A percentile compares a stretch with the other conserved stretches of the same genome.
phyloP scores from a whole-genome alignment of 2,113 vertebrate genomes.

The Cyprinodon brontotheroides region DNA sequence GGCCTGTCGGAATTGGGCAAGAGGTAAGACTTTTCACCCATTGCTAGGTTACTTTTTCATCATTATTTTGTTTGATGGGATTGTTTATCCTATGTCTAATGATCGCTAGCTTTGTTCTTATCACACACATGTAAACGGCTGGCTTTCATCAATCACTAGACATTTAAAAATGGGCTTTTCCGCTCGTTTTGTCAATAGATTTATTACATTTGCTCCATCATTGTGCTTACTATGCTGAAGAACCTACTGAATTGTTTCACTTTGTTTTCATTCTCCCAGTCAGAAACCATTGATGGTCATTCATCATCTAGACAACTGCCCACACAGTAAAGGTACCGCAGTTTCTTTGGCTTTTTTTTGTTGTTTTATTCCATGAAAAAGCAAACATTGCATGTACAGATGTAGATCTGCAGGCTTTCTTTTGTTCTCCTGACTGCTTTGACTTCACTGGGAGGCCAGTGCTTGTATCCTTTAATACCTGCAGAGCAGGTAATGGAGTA shows the following conservation, averaged over 20 bases:
- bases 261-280: slow-evolving; percentile 67
- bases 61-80: background rate
- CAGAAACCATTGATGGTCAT: slow-evolving; percentile 90
- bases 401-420: background rate
- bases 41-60: background rate
- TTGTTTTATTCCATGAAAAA: background rate
- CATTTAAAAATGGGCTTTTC: background rate
- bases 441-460: slow-evolving; percentile 13
- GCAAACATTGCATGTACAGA: background rate
- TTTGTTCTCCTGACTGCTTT: background rate
- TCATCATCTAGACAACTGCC: slow-evolving; percentile 86
- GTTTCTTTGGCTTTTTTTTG: background rate
- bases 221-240: slow-evolving; percentile 35
- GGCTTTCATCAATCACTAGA: background rate
- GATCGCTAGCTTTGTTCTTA: background rate
- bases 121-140: background rate
- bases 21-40: slow-evolving; percentile 71
- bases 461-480: slow-evolving; percentile 32
- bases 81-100: background rate
- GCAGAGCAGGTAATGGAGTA: slow-evolving; percentile 15
- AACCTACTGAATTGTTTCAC: slow-evolving; percentile 38
- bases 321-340: slow-evolving; percentile 84
- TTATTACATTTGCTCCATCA: slow-evolving; percentile 22
- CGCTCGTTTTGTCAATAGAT: background rate
- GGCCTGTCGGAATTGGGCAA: slow-evolving; percentile 79